Evolutionary conservation across 1,140 invertebrate species (phyloP).

Genomic region (Heterodera carotae): DNA sequence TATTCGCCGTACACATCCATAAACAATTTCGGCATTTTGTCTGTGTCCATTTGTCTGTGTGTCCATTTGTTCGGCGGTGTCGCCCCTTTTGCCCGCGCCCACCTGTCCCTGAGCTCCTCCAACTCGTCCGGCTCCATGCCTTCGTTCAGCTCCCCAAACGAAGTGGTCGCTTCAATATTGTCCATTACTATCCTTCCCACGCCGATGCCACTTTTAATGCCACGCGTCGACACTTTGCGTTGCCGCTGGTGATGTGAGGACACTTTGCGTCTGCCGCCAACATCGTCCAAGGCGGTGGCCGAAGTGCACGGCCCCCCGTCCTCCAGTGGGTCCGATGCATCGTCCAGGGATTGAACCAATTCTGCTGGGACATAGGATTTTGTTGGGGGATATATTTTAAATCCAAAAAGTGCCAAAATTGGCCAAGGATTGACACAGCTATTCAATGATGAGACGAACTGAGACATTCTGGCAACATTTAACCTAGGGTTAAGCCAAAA

Average conservation of each 20-base stretch:
- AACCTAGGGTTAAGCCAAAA: too few relatives aligned
- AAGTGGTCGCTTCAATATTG: too few relatives aligned
- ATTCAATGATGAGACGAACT: too few relatives aligned
- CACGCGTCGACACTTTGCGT: not conserved
- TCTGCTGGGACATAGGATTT: not conserved
- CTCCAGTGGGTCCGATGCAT: not conserved
- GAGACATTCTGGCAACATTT: too few relatives aligned
- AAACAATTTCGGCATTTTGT: too few relatives aligned
- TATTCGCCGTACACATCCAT: too few relatives aligned
- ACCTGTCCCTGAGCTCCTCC: slow-evolving; percentile 23
- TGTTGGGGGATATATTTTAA: too few relatives aligned
- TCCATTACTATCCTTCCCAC: too few relatives aligned
- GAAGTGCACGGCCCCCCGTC: not conserved
- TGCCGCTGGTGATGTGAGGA: not conserved
- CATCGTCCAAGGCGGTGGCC: not conserved
- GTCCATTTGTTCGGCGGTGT: too few relatives aligned
- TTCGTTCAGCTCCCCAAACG: slow-evolving; percentile 24
- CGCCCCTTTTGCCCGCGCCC: not conserved
- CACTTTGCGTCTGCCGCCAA: not conserved
- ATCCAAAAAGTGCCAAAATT: too few relatives aligned
- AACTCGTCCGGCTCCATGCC: slow-evolving; percentile 24
- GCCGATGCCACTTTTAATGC: slow-evolving; percentile 1
- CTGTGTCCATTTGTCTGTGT: too few relatives aligned
- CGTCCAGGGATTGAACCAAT: not conserved
- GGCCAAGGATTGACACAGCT: too few relatives aligned